Evolutionary conservation across 2,888 invertebrate genomes (phyloP).

Genomic region (Epicampocera succincta): DNA sequence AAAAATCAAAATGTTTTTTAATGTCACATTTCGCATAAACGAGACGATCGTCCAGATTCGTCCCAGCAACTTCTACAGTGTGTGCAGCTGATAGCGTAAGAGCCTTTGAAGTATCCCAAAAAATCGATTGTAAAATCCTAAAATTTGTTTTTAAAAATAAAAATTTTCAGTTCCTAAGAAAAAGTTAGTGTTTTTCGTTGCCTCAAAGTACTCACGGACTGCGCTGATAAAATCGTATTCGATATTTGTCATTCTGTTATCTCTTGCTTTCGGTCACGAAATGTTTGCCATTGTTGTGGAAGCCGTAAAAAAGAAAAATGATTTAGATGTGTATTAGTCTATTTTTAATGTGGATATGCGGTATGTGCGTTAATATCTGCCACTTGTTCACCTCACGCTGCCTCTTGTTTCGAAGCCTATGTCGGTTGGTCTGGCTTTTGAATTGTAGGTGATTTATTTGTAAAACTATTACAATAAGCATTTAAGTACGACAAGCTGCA

Average conservation of each 20-base stretch:
- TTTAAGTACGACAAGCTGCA: conserved; percentile 24
- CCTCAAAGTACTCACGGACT: too few relatives aligned
- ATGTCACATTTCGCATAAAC: too few relatives aligned
- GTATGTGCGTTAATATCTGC: neutral
- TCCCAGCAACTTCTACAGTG: too few relatives aligned
- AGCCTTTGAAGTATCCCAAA: too few relatives aligned
- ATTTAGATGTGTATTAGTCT: conserved; percentile 31
- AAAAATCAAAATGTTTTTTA: too few relatives aligned
- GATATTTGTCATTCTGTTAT: neutral
- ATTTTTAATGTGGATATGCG: neutral
- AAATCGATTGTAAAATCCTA: too few relatives aligned
- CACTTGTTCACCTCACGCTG: neutral
- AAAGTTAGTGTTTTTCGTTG: too few relatives aligned
- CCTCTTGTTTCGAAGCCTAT: neutral
- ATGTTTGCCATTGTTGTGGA: conserved; percentile 37
- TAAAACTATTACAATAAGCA: conserved; percentile 34
- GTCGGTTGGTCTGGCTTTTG: neutral
- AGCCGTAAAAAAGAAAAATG: conserved; percentile 38
- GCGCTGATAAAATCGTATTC: too few relatives aligned
- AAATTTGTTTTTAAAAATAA: too few relatives aligned
- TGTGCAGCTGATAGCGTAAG: too few relatives aligned
- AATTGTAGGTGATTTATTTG: conserved; percentile 17
- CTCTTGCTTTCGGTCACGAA: neutral
- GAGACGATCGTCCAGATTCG: too few relatives aligned
- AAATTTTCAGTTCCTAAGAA: too few relatives aligned